Evolutionary conservation across 2,888 invertebrate species (phyloP), one percentile per base, ranked within the genome.

Genomic region (Cartodere bifasciata): DNA sequence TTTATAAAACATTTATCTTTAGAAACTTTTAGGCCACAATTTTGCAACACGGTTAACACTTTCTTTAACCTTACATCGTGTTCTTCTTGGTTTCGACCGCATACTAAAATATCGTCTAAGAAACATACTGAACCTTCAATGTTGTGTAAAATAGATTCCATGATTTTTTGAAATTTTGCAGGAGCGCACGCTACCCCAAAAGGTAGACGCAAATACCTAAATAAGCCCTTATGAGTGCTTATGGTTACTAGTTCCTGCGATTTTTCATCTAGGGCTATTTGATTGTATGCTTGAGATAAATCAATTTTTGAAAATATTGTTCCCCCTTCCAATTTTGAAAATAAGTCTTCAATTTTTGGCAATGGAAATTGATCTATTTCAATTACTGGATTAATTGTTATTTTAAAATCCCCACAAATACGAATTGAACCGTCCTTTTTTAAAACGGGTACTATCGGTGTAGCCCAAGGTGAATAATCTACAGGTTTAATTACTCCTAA

Each of bases 101-200:
- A 26, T 23, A 39, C 16, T 16, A 39, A 27, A 28, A 39, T 37
- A 17, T 39, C 39, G 23, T 37, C 37, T 11, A 35, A 23, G 31
- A 39, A 39, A 21, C 22, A 17, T 7, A 29, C 29, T 10, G 32
- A 24, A 7, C 38, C 36, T 17, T 38, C 28, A 13, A 36, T 14
- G 11, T 21, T 29, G 21, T 23, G 17, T 4, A 46, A 16, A 2
- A 45, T 21, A 0, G 32, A 35, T 32, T 48, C 46, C 47, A 57
- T 55, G 1, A 48, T 31, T 33, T 43, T 43, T 42, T 58, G 52
- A 32, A 56, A 55, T 31, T 51, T 49, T 3, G 47, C 47, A 0
- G 52, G 50, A 3, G 48, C 51, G 15, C 42, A 47, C 4, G 47
- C 43, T 10, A 56, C 37, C 2, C 51, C 51, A 28, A 41, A 52